Conservation (phyloP, 1,140 invertebrate genomes). For the Myzus persicae region DNA sequence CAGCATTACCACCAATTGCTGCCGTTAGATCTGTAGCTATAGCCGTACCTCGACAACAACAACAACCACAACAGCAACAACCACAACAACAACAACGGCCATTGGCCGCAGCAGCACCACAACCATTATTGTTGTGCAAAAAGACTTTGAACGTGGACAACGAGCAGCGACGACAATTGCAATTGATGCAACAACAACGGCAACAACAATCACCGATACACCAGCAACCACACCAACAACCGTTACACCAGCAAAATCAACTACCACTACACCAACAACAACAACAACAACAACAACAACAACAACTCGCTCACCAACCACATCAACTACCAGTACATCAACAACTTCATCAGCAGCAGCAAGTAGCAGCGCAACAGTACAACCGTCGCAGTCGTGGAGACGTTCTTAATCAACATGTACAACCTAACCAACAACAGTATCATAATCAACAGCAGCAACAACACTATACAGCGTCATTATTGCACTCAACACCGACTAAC, state of each 20-base stretch:
- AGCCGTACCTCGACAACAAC: background rate
- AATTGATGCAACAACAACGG: background rate
- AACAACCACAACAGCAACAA: background rate
- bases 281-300: too few species aligned
- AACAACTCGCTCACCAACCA: too few species aligned
- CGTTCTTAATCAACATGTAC: background rate
- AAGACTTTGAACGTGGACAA: conserved; percentile 35
- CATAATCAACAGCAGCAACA: conserved; percentile 25
- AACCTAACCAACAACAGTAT: background rate
- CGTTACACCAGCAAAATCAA: background rate
- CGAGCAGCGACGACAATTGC: background rate
- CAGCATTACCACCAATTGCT: background rate
- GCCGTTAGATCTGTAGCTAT: conserved; percentile 11
- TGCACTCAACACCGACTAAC: background rate
- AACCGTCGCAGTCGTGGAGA: background rate
- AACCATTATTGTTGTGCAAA: conserved; percentile 24
- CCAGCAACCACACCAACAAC: background rate
- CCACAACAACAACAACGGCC: background rate
- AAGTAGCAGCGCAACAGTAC: conserved; percentile 14
- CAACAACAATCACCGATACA: background rate
- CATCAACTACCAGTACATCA: background rate
- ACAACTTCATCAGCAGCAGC: background rate
- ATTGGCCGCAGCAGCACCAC: background rate
- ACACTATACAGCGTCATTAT: background rate
- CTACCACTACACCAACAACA: background rate